Evolutionary conservation across 2,113 vertebrate genomes (phyloP), one percentile per base, ranked within the genome.

Genomic region (Syngnathus typhle): DNA sequence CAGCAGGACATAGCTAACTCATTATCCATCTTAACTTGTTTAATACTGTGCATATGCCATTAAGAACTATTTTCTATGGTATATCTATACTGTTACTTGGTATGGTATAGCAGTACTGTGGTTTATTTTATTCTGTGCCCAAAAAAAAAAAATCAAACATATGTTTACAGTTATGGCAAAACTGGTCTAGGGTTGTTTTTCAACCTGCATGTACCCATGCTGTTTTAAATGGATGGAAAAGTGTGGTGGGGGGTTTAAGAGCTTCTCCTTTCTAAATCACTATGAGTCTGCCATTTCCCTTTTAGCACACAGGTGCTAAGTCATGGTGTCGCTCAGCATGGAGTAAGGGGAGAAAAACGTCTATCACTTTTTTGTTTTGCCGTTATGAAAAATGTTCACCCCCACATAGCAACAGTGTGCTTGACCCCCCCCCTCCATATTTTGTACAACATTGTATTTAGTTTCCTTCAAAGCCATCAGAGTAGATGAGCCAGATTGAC

Each of bases 211-310:
- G 77, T 76, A 69, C 68, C 74, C 82, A 82, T 38, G 68, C 79
- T 78, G 79, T 71, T 80, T 82, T 82, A 80, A 82, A 85, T 69
- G 75, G 74, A 74, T 64, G 64, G 67, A 21, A 67, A 64, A 73
- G 73, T 81, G 71, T 63, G 69, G 27, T 75, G 55, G 71, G 71
- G 75, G 79, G 70, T 82, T 83, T 74, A 80, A 80, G 82, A 77
- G 72, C 75, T 79, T 69, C 70, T 79, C 79, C 71, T 72, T 72
- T 74, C 67, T 64, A 41, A 68, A 62, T 67, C 47, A 38, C 62
- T 72, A 18, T 38, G 46, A 66, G 46, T 69, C 74, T 79, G 73
- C 72, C 65, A 72, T 71, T 84, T 60, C 12, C 61, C 66, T 69
- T 67, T 76, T 75, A 69, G 59, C 56, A 75, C 71, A 54, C 64